Base-by-base conservation (phyloP, 2,797 vertebrate species). In the Peromyscus attwateri region DNA sequence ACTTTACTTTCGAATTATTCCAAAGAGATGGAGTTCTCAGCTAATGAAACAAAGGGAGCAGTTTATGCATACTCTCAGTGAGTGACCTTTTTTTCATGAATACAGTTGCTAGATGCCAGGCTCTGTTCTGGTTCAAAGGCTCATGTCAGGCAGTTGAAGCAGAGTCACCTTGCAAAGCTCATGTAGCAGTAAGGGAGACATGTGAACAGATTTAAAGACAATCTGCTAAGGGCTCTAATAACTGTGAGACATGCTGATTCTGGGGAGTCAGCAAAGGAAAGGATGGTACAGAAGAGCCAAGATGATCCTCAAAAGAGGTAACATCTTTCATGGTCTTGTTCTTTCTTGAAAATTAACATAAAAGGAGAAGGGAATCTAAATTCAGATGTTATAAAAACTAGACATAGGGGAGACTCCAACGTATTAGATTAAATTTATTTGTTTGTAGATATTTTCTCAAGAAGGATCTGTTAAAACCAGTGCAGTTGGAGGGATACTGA, bases 401-500 rank as follows among this genome's bases (percentile, higher is more conserved):
- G 62, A n/a, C 66, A 76, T 76, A 37, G 19, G 16, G 68, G 25
- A 95, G 25, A 87, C 31, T 10, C 3, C 40, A 76, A 95, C 87
- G 29, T 62, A 93, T 95, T 60, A 96, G n/a, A 57, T 23, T 64
- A 91, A 46, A 57, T 84, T 66, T 80, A 49, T 94, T 57, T n/a
- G 92, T 88, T 85, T 68, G 66, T 68, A 96, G 29, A 82, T 62
- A 29, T 73, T 95, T 94, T 82, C 92, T 80, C 49, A 46, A 92
- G 91, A 68, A 94, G 13, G 5, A 94, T 87, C 60, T 82, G 8
- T 95, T 94, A 46, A 40, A 60, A 13, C 49, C 94, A 96, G 73
- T 70, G 75, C 57, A 90, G 40, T 89, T 95, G 93, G 88, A 94
- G 70, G 21, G 16, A 27, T n/a, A 60, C 92, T 95, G 60, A 96